Conservation (phyloP, 2,113 vertebrate species). For the Nothoprocta perdicaria region DNA sequence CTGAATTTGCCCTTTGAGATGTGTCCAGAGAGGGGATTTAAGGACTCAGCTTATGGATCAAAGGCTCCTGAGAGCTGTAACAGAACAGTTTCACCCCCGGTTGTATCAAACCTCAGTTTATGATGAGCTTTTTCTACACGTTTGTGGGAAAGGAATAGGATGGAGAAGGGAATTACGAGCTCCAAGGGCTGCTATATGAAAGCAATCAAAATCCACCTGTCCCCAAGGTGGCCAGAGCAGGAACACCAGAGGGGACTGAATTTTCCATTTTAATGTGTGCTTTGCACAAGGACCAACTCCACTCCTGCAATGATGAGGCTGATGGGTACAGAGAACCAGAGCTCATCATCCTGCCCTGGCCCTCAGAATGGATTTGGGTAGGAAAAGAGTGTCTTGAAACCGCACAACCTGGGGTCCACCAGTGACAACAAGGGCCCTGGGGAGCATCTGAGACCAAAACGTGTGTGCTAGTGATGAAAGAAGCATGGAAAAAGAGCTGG, state of each 20-base stretch:
- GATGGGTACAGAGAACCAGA: no score
- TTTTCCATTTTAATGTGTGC: not conserved
- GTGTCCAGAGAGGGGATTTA: not conserved
- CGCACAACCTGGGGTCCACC: no score
- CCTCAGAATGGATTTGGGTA: no score
- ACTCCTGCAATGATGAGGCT: not conserved
- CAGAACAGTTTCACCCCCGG: not conserved
- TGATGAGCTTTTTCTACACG: not conserved
- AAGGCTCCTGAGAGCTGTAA: not conserved
- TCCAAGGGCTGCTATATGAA: not conserved
- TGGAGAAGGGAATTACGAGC: not conserved
- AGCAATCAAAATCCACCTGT: not conserved
- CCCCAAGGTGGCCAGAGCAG: not conserved
- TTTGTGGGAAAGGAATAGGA: not conserved
- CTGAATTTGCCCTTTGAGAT: rapidly evolving
- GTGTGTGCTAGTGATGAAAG: not conserved
- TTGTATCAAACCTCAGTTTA: rapidly evolving
- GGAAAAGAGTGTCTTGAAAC: not conserved
- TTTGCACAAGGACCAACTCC: not conserved
- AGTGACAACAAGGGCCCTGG: not conserved
- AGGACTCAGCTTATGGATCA: rapidly evolving
- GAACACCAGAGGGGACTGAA: not conserved
- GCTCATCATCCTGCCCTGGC: not conserved
- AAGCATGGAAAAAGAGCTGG: not conserved
- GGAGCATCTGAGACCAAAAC: not conserved